Base-by-base conservation (phyloP, 2,113 vertebrate species). In the Oxygymnocypris stewartii region DNA sequence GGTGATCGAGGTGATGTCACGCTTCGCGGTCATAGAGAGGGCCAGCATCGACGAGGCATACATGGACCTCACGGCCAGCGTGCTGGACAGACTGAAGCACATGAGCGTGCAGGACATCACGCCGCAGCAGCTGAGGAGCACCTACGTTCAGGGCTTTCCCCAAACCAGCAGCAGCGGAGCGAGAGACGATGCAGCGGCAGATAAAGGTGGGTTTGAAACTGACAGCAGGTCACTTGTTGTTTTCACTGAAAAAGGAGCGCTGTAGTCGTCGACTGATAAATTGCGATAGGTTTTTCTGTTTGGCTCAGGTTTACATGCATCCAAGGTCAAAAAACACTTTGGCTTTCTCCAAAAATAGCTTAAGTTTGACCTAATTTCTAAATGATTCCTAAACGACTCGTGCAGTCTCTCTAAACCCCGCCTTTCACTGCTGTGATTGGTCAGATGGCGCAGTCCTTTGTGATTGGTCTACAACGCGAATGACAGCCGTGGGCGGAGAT, bases 1-100 rank as follows among this genome's bases (percentile, higher is more conserved):
- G 92, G 97, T 99, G 89, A 97, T 99, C 88, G 94, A 94, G 91
- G 93, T 99, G 84, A 96, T 99, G 96, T 97, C 98, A 31, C 96
- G 94, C 59, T 99, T 98, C 90, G 96, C 97, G 61, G 94, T 96
- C 85, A 95, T 99, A 61, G 98, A 99, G 92, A 94, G 97, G 89
- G 97, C 96, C 89, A 99, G 97, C 88, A 99, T 99, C 9, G 98
- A 99, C 79, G 98, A 99, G 90, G 98, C 97, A 67, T 99, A 97
- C 91, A 91, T 99, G 93, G 98, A 99, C 87, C 93, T 99, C 88
- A 99, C 96, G 0, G 90, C 89, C 74, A 91, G 93, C 0, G 95
- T 95, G 40, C 94, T 93, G 88, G 93, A 96, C 81, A 94, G 95
- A 73, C 91, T 98, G 31, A 93, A 94, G 77, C 91, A 92, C 10